These are phyloP conservation scores for Phrynocephalus vlangalii DNA, from an alignment of 2,797 vertebrate genomes.

Conservation along the genomic window DNA sequence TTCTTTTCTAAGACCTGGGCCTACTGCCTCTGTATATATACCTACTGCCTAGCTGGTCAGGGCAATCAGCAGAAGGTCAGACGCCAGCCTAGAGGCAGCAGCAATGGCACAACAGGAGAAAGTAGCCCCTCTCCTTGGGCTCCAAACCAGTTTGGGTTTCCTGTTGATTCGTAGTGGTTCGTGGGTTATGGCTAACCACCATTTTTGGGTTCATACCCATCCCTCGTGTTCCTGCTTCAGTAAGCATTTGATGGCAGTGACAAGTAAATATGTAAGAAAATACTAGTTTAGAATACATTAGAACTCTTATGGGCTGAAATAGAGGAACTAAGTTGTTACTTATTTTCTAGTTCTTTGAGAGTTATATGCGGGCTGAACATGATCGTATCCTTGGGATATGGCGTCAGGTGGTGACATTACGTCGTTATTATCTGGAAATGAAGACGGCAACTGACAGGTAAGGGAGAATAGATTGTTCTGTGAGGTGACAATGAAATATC, in stretches of 20 bases:
- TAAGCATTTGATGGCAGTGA: background rate
- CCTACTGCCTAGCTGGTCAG: too few relatives aligned
- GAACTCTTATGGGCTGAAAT: background rate
- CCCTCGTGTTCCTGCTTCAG: background rate
- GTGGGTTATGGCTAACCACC: too few relatives aligned
- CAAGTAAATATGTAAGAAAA: background rate
- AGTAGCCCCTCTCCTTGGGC: too few relatives aligned
- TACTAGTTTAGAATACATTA: background rate
- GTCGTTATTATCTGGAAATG: constrained; percentile 84
- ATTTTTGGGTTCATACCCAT: too few relatives aligned
- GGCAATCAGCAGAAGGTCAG: too few relatives aligned
- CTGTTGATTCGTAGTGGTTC: too few relatives aligned
- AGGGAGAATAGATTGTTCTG: constrained; percentile 6
- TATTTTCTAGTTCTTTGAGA: constrained; percentile 77
- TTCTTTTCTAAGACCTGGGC: too few relatives aligned
- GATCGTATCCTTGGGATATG: constrained; percentile 83
- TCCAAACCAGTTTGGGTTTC: too few relatives aligned
- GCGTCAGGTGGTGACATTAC: constrained; percentile 85
- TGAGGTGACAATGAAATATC: background rate
- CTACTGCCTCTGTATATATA: too few relatives aligned
- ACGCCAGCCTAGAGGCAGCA: too few relatives aligned
- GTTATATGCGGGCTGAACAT: constrained; percentile 78
- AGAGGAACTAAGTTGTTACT: constrained; percentile 38
- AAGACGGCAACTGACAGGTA: constrained; percentile 91
- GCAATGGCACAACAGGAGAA: too few relatives aligned